Percentiles rank a stretch among this genome's conserved stretches.
These are phyloP conservation scores for Syngnathus floridae DNA, from an alignment of 2,113 vertebrate genomes.

Conservation along the genomic window DNA sequence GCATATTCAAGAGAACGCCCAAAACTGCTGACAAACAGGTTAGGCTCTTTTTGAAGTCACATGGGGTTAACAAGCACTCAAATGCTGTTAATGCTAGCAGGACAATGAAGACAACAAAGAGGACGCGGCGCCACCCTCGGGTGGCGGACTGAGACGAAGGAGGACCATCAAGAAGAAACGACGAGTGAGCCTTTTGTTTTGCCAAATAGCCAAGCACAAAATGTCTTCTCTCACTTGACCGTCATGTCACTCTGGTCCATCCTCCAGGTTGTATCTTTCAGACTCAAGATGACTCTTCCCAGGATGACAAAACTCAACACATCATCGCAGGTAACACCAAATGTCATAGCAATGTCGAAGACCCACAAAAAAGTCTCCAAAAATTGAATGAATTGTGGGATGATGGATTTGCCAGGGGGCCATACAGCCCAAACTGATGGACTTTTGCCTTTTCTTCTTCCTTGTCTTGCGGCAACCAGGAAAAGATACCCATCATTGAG, in stretches of 20 bases:
- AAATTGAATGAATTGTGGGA: too few species aligned
- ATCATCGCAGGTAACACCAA: constrained; percentile 25
- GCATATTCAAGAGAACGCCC: constrained; percentile 41
- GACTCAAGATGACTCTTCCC: constrained; percentile 59
- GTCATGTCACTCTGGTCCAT: background rate
- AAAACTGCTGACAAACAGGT: constrained; percentile 54
- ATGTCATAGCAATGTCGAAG: background rate
- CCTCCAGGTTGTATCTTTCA: constrained; percentile 61
- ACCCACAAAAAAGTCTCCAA: background rate
- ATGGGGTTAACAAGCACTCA: background rate
- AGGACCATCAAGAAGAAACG: constrained; percentile 55
- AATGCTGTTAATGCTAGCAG: constrained; percentile 15
- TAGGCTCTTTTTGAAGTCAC: background rate
- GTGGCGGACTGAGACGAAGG: constrained; percentile 32
- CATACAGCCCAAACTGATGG: too few species aligned
- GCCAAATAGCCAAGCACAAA: background rate
- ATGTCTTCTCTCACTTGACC: background rate
- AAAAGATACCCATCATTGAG: constrained; percentile 27
- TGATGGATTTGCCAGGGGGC: too few species aligned
- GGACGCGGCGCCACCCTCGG: constrained; percentile 14
- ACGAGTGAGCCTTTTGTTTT: constrained; percentile 35
- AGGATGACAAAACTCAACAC: constrained; percentile 12
- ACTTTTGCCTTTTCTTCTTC: background rate
- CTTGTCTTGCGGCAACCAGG: constrained; percentile 17
- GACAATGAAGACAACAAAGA: constrained; percentile 38